Evolutionary conservation across 2,888 invertebrate species (phyloP), one percentile per base, ranked within the genome.

Genomic region (Caenorhabditis sp.): DNA sequence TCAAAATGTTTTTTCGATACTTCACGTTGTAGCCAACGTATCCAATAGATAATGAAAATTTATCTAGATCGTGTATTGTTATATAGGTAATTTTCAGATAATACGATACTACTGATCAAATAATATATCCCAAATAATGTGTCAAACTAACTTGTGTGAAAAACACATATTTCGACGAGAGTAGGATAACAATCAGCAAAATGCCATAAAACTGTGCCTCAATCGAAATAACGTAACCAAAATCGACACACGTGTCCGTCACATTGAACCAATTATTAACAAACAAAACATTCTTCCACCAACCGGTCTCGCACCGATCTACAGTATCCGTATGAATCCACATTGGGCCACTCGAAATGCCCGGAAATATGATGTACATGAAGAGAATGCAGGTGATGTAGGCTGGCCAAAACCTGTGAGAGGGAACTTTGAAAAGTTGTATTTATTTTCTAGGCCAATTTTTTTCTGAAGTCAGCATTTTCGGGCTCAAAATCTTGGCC

Each of bases 221-320:
- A 31, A 86, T 65, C 8, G 85, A 84, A 37, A 85, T 74, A 14
- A 83, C 74, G 58, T 84, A 84, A 26, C 86, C 85, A 31, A 83
- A 80, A 58, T 86, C 85, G 43, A 87, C 68, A 60, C 86, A 86
- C 80, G 84, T 86, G 37, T 83, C 77, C 6, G 81, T 77, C 10
- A 76, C 78, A 37, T 77, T 75, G 61, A 82, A 79, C 69, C 87
- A 83, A 66, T 87, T 88, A 66, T 88, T 88, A 60, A 87, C 76
- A 62, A 88, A 83, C 24, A 88, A 70, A 10, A 87, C 60, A 69
- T 87, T 88, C 66, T 82, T 82, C 83, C 84, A 85, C 86, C 86
- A 87, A 19, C 75, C 79, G 10, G 64, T 62, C 26, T 66, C 67
- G 62, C 87, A 87, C 24, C 86, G 70, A 12, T 78, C 69, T 1